A percentile compares a stretch with the other conserved stretches of the same genome.
These are phyloP conservation scores for Ditula angustiorana DNA, from an alignment of 2,888 invertebrate genomes.

Conservation along the genomic window DNA sequence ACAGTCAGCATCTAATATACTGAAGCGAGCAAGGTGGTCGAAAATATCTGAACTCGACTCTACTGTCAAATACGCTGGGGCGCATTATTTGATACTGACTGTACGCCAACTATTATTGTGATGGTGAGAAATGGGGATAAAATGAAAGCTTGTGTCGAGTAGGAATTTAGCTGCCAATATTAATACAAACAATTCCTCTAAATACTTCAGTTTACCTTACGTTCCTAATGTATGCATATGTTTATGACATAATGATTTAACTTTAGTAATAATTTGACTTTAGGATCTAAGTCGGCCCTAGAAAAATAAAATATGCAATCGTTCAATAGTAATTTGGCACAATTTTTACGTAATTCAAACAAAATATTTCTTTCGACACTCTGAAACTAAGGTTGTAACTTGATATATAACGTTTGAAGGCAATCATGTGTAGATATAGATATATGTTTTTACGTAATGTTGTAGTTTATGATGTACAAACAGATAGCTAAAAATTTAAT, in stretches of 20 bases:
- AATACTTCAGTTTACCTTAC: background rate
- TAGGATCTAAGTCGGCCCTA: background rate
- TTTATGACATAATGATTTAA: background rate
- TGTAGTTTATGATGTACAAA: conserved; percentile 82
- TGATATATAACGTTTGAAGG: conserved; percentile 75
- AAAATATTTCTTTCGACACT: conserved; percentile 67
- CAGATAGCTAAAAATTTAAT: conserved; percentile 74
- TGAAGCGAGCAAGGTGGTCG: too few relatives aligned
- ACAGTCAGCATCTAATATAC: too few relatives aligned
- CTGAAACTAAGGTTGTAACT: conserved; percentile 84
- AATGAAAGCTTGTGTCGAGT: too few relatives aligned
- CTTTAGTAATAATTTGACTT: background rate
- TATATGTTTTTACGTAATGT: conserved; percentile 82
- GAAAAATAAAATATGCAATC: conserved; percentile 17
- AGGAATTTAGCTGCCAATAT: too few relatives aligned
- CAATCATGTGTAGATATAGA: conserved; percentile 72
- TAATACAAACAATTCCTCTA: too few relatives aligned
- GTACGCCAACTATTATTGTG: too few relatives aligned
- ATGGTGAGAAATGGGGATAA: too few relatives aligned
- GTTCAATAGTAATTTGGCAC: conserved; percentile 49
- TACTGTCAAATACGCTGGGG: too few relatives aligned
- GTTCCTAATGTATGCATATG: background rate
- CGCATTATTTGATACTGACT: too few relatives aligned
- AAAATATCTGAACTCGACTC: too few relatives aligned
- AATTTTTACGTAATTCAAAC: conserved; percentile 46